A percentile compares a stretch with the other conserved stretches of the same genome.
phyloP scores from a whole-genome alignment of 2,113 vertebrate species.

The Synchiropus splendidus region DNA sequence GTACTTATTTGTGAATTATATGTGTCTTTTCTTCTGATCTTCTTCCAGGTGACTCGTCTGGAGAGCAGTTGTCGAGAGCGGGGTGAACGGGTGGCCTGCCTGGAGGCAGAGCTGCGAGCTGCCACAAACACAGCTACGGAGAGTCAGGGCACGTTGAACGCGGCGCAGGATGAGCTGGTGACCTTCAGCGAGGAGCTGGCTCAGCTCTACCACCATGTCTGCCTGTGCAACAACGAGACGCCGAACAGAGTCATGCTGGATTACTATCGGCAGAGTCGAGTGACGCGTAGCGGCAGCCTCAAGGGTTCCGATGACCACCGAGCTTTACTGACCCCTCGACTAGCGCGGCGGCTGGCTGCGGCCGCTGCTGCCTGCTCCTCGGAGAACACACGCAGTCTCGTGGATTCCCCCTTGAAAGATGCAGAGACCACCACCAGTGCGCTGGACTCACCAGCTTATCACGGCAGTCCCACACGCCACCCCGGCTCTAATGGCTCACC shows the following conservation, averaged over 20 bases:
- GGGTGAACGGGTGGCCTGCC: slow-evolving; percentile 70
- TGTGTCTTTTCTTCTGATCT: not conserved
- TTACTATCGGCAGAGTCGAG: slow-evolving; percentile 91
- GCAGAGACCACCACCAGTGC: slow-evolving; percentile 3
- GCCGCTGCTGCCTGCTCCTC: slow-evolving; percentile 62
- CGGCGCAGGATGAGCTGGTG: slow-evolving; percentile 92
- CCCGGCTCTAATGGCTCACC: slow-evolving; percentile 75
- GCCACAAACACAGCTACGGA: slow-evolving; percentile 73
- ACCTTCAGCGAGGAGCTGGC: slow-evolving; percentile 95
- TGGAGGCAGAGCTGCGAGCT: slow-evolving; percentile 84
- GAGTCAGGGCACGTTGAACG: slow-evolving; percentile 83
- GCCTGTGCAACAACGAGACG: slow-evolving; percentile 95
- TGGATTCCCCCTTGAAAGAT: slow-evolving; percentile 73
- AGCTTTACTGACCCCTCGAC: slow-evolving; percentile 82
- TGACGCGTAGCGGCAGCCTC: slow-evolving; percentile 82
- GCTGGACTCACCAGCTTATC: slow-evolving; percentile 43
- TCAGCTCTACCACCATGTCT: slow-evolving; percentile 96
- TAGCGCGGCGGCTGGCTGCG: slow-evolving; percentile 77
- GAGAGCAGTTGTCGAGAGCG: slow-evolving; percentile 78
- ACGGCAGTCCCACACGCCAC: slow-evolving; percentile 73
- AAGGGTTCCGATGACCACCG: slow-evolving; percentile 87
- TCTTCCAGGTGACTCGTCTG: slow-evolving; percentile 64
- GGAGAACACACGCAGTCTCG: slow-evolving; percentile 61
- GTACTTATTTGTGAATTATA: too few species aligned
- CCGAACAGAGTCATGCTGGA: slow-evolving; percentile 97